Conservation (phyloP, 1,140 invertebrate species). For the Heliconius nattereri region DNA sequence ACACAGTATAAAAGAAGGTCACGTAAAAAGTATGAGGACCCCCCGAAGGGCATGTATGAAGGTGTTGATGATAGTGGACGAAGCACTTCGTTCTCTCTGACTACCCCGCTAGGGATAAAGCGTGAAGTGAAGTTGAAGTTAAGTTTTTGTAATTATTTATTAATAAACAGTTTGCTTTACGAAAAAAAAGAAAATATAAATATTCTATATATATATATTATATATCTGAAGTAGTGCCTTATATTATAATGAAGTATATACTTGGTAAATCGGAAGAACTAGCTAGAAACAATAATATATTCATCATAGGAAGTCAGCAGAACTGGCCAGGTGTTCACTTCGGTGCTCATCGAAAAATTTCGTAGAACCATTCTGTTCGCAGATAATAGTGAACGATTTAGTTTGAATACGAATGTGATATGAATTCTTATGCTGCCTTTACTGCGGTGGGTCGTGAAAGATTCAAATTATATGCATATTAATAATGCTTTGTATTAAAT, state of each 20-base stretch:
- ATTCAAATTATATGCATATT: not conserved
- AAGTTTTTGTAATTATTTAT: too few relatives aligned
- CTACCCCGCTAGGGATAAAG: too few relatives aligned
- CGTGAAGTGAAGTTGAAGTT: too few relatives aligned
- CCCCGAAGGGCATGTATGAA: too few relatives aligned
- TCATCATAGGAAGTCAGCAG: constrained; percentile 37
- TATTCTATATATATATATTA: not conserved
- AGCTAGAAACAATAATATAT: constrained; percentile 22
- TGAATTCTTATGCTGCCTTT: constrained; percentile 29
- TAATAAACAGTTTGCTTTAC: too few relatives aligned
- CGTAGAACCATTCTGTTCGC: constrained; percentile 49
- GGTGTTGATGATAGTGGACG: too few relatives aligned
- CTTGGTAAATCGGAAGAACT: constrained; percentile 5
- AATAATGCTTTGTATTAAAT: not conserved
- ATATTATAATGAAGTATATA: not conserved
- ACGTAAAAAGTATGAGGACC: too few relatives aligned
- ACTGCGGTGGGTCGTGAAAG: constrained; percentile 44
- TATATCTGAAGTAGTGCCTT: not conserved
- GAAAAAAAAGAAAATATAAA: not conserved
- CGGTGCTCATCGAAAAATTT: constrained; percentile 53
- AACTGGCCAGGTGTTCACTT: constrained; percentile 41
- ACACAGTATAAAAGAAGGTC: too few relatives aligned
- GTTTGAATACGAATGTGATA: constrained; percentile 24
- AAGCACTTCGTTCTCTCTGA: too few relatives aligned
- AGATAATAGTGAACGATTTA: constrained; percentile 34